phyloP scores from a whole-genome alignment of 2,113 vertebrate species.

The Pantherophis guttatus region DNA sequence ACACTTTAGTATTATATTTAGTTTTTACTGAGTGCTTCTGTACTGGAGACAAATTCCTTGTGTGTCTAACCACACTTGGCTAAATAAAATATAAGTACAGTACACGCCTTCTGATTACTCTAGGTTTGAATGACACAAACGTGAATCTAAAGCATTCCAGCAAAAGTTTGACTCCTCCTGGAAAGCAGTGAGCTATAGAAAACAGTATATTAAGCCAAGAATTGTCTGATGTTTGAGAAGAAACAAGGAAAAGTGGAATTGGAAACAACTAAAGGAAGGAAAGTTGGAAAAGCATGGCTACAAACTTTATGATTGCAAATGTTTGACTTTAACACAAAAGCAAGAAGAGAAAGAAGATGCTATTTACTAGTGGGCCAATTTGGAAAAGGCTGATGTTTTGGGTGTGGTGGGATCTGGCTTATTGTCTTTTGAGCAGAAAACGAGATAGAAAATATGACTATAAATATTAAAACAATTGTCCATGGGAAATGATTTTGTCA shows the following conservation, averaged over 20 bases:
- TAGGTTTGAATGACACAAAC: not conserved
- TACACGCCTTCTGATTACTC: not conserved
- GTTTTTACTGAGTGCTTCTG: not conserved
- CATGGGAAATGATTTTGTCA: not conserved
- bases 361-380: not conserved
- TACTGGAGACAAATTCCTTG: not conserved
- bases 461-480: not conserved
- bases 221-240: not conserved
- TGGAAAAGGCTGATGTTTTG: not conserved
- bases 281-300: not conserved
- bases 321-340: not conserved
- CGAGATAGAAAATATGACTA: too few species aligned
- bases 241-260: not conserved
- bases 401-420: not conserved
- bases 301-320: not conserved
- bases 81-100: not conserved
- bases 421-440: not conserved
- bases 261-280: not conserved
- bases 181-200: not conserved
- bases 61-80: not conserved
- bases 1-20: not conserved
- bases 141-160: not conserved
- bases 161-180: not conserved
- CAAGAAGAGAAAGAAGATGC: not conserved
- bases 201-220: not conserved